These are phyloP conservation scores for Drosophila neocordata DNA, from an alignment of 1,140 invertebrate genomes.

Conservation along the genomic window DNA sequence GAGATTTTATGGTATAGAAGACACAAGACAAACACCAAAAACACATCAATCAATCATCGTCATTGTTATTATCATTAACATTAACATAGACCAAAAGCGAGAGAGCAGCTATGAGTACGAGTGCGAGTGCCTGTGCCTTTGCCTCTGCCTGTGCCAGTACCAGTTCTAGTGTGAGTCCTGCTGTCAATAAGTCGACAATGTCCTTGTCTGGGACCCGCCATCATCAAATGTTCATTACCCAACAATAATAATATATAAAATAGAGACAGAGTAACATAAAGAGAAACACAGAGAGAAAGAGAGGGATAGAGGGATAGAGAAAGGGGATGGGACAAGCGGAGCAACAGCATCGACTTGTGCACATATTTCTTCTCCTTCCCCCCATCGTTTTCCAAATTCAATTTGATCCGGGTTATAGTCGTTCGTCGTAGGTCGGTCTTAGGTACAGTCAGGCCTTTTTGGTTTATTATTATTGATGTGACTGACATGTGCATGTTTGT, in stretches of 20 bases:
- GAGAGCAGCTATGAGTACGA: background rate
- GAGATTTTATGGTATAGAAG: constrained; percentile 13
- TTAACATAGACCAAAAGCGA: constrained; percentile 8
- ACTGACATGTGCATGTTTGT: constrained; percentile 9
- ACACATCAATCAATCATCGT: constrained; percentile 25
- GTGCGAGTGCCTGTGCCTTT: background rate
- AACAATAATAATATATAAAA: constrained; percentile 6
- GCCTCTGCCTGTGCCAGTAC: background rate
- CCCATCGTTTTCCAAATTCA: background rate
- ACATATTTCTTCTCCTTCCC: background rate
- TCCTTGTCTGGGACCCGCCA: constrained; percentile 16
- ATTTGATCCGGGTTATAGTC: constrained; percentile 1
- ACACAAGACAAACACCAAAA: constrained; percentile 15
- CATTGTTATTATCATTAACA: constrained; percentile 21
- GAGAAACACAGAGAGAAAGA: background rate
- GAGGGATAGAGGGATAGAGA: background rate
- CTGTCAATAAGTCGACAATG: constrained; percentile 19
- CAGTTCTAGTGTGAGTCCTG: background rate
- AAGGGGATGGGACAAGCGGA: background rate
- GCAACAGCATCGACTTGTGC: constrained; percentile 1
- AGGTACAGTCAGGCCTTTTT: constrained; percentile 40
- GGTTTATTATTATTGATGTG: constrained; percentile 10
- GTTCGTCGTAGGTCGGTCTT: background rate
- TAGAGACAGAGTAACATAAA: background rate
- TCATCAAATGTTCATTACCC: constrained; percentile 21